phyloP scores from a whole-genome alignment of 2,888 invertebrate species.

The Selenia dentaria region DNA sequence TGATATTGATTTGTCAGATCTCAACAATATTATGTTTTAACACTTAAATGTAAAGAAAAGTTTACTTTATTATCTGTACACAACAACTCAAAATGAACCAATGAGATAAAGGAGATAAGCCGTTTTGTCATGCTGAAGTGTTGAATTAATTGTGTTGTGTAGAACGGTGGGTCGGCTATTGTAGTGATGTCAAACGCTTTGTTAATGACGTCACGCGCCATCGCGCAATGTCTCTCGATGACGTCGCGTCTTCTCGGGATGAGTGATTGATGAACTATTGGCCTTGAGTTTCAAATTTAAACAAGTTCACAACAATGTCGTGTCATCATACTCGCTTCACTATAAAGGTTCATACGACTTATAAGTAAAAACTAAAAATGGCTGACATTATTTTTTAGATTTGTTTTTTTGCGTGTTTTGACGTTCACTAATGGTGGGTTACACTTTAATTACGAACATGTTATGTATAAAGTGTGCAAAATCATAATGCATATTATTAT shows the following conservation, averaged over 20 bases:
- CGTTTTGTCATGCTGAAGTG: conserved; percentile 2
- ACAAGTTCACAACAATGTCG: background rate
- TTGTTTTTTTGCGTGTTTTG: too few relatives aligned
- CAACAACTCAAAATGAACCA: conserved; percentile 32
- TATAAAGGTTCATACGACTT: too few relatives aligned
- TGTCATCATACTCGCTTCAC: too few relatives aligned
- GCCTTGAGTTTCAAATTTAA: conserved; percentile 13
- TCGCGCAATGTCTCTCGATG: conserved; percentile 9
- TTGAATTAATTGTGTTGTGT: conserved; percentile 49
- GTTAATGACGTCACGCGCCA: conserved; percentile 32
- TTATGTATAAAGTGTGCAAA: too few relatives aligned
- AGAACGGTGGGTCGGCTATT: conserved; percentile 49
- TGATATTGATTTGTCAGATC: too few relatives aligned
- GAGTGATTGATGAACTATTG: conserved; percentile 37
- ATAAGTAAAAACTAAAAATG: too few relatives aligned
- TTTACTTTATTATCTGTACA: background rate
- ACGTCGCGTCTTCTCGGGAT: conserved; percentile 17
- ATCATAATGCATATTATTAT: too few relatives aligned
- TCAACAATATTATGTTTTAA: too few relatives aligned
- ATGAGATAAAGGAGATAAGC: conserved; percentile 12
- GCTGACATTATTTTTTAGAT: too few relatives aligned
- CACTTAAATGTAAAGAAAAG: too few relatives aligned
- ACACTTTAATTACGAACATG: too few relatives aligned
- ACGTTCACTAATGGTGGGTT: too few relatives aligned
- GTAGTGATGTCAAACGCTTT: conserved; percentile 47